Evolutionary conservation across 1,140 invertebrate genomes (phyloP).

Genomic region (Bombus fervidus): DNA sequence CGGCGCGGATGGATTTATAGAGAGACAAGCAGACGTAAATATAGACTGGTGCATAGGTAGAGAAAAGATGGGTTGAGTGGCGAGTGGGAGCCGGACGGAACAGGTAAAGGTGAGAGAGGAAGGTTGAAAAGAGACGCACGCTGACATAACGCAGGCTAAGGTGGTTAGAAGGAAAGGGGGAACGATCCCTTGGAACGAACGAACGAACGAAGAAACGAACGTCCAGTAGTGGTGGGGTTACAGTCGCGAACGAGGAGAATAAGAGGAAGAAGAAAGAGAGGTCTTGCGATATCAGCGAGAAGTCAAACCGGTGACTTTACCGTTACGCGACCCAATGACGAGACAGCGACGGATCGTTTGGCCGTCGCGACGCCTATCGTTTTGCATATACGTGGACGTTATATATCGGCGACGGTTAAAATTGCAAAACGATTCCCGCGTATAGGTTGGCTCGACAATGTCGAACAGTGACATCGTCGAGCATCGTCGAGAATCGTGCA

Average conservation of each 20-base stretch:
- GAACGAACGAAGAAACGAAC: constrained; percentile 18
- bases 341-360: constrained; percentile 60
- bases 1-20: constrained; percentile 45
- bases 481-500: not conserved
- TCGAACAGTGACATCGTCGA: no score
- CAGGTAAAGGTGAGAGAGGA: constrained; percentile 24
- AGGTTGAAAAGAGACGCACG: constrained; percentile 27
- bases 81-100: not conserved
- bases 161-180: not conserved
- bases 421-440: not conserved
- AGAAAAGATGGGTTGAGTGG: constrained; percentile 23
- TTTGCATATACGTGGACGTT: not conserved
- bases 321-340: constrained; percentile 81
- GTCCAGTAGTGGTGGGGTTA: not conserved
- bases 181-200: constrained; percentile 1
- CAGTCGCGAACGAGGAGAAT: not conserved
- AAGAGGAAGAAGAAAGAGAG: not conserved
- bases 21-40: constrained; percentile 52
- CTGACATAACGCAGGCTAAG: not conserved
- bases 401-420: not conserved
- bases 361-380: constrained; percentile 37
- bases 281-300: constrained; percentile 59
- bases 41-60: constrained; percentile 38
- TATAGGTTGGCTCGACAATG: not conserved
- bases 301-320: constrained; percentile 72